Conservation (phyloP, 2,888 invertebrate species). For the Eristalis arbustorum region DNA sequence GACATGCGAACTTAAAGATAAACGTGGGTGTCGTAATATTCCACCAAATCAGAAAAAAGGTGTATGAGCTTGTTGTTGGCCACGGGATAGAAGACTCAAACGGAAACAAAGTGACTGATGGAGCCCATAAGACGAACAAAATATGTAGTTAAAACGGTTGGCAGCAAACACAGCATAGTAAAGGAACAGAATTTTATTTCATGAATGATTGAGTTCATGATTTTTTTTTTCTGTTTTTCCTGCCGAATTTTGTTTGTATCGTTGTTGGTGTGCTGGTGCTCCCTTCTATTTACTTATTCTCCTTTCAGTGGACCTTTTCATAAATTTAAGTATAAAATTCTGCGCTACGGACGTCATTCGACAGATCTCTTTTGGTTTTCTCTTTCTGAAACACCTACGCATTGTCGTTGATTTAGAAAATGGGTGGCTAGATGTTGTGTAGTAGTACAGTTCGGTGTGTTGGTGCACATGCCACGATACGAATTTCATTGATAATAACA, state of each 20-base stretch:
- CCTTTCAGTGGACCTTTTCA: constrained; percentile 34
- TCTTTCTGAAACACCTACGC: constrained; percentile 61
- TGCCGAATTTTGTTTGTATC: constrained; percentile 4
- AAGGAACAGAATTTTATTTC: constrained; percentile 42
- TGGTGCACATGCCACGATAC: constrained; percentile 51
- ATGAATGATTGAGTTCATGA: constrained; percentile 52
- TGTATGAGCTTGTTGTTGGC: constrained; percentile 51
- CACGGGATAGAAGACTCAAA: constrained; percentile 14
- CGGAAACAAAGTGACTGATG: constrained; percentile 42
- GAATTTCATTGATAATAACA: constrained; percentile 63
- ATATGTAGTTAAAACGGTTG: constrained; percentile 37
- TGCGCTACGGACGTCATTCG: constrained; percentile 62
- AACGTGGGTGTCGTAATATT: constrained; percentile 60
- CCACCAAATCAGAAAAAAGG: constrained; percentile 38
- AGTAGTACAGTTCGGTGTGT: constrained; percentile 27
- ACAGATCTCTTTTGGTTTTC: constrained; percentile 43
- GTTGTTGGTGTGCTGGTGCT: neutral
- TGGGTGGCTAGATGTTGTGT: constrained; percentile 20
- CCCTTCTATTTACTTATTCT: constrained; percentile 10
- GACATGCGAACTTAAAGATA: constrained; percentile 54
- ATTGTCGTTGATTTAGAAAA: constrained; percentile 32
- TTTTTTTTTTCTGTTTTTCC: neutral
- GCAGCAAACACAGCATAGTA: constrained; percentile 18
- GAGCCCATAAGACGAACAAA: constrained; percentile 46
- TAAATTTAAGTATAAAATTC: constrained; percentile 35